These are phyloP conservation scores for Rhinophrynus dorsalis DNA, from an alignment of 2,797 vertebrate species.

Conservation along the genomic window DNA sequence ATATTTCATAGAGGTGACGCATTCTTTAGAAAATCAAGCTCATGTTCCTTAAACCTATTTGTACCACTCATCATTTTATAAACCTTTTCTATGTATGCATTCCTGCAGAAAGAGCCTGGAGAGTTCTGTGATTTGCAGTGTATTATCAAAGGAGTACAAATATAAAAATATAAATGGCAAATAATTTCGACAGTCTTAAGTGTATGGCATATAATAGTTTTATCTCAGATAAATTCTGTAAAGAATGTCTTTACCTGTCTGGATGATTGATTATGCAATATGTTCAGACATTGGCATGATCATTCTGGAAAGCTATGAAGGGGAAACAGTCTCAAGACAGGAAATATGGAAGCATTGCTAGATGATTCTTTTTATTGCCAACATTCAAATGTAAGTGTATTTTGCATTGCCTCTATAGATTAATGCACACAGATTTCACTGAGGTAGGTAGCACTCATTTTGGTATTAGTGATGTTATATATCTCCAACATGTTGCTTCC, in stretches of 20 bases:
- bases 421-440: neutral
- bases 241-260: slow-evolving; percentile 46
- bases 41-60: slow-evolving; percentile 23
- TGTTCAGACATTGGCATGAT: slow-evolving; percentile 41
- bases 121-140: slow-evolving; percentile 13
- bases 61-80: slow-evolving; percentile 9
- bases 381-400: neutral
- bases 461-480: too few relatives aligned
- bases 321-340: slow-evolving; percentile 29
- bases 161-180: slow-evolving; percentile 46
- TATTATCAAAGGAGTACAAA: slow-evolving; percentile 41
- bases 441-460: too few relatives aligned
- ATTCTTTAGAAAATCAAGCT: slow-evolving; percentile 12
- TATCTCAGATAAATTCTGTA: slow-evolving; percentile 39
- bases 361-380: slow-evolving; percentile 24
- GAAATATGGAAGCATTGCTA: slow-evolving; percentile 23
- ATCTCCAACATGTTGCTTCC: too few relatives aligned
- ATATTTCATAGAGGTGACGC: neutral
- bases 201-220: slow-evolving; percentile 39
- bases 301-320: slow-evolving; percentile 24
- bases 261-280: slow-evolving; percentile 49
- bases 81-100: slow-evolving; percentile 24
- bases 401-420: neutral
- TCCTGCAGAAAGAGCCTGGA: slow-evolving; percentile 6
- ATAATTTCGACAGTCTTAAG: slow-evolving; percentile 46